Conservation (phyloP, 2,113 vertebrate genomes). For the Procavia capensis region DNA sequence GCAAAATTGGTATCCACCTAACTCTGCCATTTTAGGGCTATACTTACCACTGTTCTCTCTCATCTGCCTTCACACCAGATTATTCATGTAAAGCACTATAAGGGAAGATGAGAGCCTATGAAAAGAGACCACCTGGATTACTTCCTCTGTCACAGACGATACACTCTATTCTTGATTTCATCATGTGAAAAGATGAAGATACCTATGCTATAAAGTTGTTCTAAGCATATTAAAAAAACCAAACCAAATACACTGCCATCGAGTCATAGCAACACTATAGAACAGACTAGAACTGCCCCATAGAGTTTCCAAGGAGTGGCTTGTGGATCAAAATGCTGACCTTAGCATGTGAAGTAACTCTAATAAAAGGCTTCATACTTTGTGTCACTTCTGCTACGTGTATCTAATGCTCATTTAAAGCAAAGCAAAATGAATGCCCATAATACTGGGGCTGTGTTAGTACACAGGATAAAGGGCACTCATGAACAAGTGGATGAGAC, state of each 20-base stretch:
- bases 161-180: neutral
- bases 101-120: neutral
- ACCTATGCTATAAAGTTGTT: neutral
- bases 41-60: neutral
- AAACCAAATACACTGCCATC: no score
- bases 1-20: neutral
- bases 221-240: no score
- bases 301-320: no score
- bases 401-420: neutral
- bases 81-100: neutral
- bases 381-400: neutral
- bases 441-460: neutral
- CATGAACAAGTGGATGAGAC: neutral
- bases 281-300: no score
- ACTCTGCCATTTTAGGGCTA: neutral
- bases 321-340: no score
- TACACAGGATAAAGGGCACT: neutral
- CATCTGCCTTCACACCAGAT: neutral
- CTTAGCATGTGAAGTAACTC: neutral
- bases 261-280: no score
- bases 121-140: neutral
- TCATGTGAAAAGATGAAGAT: neutral
- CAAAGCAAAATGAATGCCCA: neutral
- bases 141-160: neutral
- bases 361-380: neutral